A percentile compares a stretch with the other conserved stretches of the same genome.
Conservation (phyloP, 2,888 invertebrate genomes). For the Esperia sulphurella region DNA sequence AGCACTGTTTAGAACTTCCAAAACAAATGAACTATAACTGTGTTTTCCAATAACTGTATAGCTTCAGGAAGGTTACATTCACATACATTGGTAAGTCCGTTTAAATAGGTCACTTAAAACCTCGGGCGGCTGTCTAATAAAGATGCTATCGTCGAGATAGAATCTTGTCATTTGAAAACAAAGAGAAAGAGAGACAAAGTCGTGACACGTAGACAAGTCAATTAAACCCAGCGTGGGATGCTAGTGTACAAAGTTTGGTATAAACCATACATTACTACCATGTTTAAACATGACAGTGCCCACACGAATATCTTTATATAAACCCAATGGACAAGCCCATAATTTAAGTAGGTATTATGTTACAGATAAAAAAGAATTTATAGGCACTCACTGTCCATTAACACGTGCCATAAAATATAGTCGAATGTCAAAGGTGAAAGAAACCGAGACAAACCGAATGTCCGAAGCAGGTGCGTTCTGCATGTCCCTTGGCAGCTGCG, state of each 20-base stretch:
- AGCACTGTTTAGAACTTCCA: too few relatives aligned
- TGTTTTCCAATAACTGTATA: too few relatives aligned
- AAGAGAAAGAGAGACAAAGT: conserved; percentile 26
- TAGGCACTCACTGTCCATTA: conserved; percentile 16
- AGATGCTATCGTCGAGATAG: conserved; percentile 5
- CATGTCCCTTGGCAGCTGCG: conserved; percentile 41
- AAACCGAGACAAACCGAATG: conserved; percentile 34
- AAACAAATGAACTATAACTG: too few relatives aligned
- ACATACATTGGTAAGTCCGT: too few relatives aligned
- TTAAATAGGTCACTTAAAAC: too few relatives aligned
- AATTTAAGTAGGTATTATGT: conserved; percentile 3
- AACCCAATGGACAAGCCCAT: neutral
- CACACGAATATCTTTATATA: neutral
- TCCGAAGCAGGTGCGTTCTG: conserved; percentile 51
- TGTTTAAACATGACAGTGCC: conserved; percentile 10
- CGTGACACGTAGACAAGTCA: conserved; percentile 33
- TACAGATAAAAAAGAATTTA: conserved; percentile 21
- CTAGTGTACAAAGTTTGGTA: neutral
- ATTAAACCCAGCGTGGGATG: conserved; percentile 23
- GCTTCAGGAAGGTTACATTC: too few relatives aligned
- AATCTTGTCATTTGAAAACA: conserved; percentile 23
- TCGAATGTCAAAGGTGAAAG: conserved; percentile 67
- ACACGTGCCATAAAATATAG: conserved; percentile 23
- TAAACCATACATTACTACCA: conserved; percentile 11
- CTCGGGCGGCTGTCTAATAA: neutral